Percentiles rank a stretch among this genome's conserved stretches.
Evolutionary conservation across 2,797 vertebrate genomes (phyloP).

Genomic region (Rousettus madagascariensis): DNA sequence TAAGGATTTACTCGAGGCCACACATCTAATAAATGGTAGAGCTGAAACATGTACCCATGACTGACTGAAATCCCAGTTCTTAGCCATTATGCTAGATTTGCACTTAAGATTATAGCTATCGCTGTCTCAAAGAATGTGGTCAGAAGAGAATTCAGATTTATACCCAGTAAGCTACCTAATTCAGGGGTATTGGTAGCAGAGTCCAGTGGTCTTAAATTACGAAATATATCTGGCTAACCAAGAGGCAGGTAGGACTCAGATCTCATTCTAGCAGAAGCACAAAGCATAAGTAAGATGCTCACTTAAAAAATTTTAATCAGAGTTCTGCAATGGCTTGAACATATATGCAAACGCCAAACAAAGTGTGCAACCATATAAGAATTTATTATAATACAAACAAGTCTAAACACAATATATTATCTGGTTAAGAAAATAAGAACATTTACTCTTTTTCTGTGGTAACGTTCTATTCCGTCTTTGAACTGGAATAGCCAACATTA

Average conservation of each 20-base stretch:
- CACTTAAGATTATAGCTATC: not conserved
- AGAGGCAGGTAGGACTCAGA: not conserved
- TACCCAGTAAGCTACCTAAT: not conserved
- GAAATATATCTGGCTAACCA: not conserved
- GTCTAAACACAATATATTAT: conserved; percentile 84
- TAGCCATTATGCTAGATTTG: not conserved
- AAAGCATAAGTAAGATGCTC: not conserved
- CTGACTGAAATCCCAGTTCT: not conserved
- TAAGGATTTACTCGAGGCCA: not conserved
- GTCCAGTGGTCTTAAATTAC: not conserved
- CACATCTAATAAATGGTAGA: not conserved
- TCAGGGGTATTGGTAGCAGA: not conserved
- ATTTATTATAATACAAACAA: conserved; percentile 87
- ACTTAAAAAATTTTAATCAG: not conserved
- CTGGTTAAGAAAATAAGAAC: conserved; percentile 86
- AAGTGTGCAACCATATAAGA: conserved; percentile 79
- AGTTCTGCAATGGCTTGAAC: not conserved
- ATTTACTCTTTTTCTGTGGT: conserved; percentile 79
- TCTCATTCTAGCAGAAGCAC: not conserved
- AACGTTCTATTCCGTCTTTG: conserved; percentile 53
- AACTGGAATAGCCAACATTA: conserved; percentile 65
- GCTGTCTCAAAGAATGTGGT: not conserved
- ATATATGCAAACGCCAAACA: conserved; percentile 55
- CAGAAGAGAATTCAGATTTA: conserved; percentile 4
- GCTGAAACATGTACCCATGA: not conserved